A percentile compares a stretch with the other conserved stretches of the same genome.
These are phyloP conservation scores for Aleiodes leptofemur DNA, from an alignment of 2,888 invertebrate genomes.

Conservation along the genomic window DNA sequence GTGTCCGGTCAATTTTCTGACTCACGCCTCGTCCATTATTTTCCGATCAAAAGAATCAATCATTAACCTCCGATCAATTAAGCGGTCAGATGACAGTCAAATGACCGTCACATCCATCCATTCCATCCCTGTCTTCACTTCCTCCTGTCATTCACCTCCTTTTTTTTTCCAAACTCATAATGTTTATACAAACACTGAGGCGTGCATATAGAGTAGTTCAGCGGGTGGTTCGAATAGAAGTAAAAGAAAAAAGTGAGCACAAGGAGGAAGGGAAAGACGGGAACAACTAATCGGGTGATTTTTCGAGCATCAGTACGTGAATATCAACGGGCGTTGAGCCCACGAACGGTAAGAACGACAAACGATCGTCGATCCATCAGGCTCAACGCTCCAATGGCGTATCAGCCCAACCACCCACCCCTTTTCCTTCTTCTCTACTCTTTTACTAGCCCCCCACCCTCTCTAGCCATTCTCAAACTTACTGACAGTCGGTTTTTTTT, in stretches of 20 bases:
- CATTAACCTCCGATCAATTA: no score
- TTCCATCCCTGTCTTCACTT: no score
- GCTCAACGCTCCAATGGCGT: conserved; percentile 65
- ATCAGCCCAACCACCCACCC: conserved; percentile 46
- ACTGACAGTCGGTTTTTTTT: conserved; percentile 43
- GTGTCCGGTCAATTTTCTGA: no score
- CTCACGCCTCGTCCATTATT: no score
- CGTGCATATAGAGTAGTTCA: conserved; percentile 23
- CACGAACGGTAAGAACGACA: conserved; percentile 73
- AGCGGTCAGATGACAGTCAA: no score
- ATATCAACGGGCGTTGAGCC: conserved; percentile 71
- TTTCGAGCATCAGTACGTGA: conserved; percentile 75
- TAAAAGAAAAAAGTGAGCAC: conserved; percentile 21
- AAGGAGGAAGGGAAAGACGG: conserved; percentile 42
- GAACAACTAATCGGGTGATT: conserved; percentile 73
- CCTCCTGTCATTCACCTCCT: no score
- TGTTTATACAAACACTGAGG: conserved; percentile 5
- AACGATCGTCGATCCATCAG: conserved; percentile 75
- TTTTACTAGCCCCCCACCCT: conserved; percentile 41
- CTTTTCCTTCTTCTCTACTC: conserved; percentile 26
- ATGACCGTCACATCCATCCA: no score
- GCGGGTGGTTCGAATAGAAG: conserved; percentile 8
- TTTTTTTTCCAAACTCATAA: no score
- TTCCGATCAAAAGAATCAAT: no score
- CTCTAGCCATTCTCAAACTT: conserved; percentile 5